Conservation (phyloP, 2,888 invertebrate genomes). For the Stenodema calcarata region DNA sequence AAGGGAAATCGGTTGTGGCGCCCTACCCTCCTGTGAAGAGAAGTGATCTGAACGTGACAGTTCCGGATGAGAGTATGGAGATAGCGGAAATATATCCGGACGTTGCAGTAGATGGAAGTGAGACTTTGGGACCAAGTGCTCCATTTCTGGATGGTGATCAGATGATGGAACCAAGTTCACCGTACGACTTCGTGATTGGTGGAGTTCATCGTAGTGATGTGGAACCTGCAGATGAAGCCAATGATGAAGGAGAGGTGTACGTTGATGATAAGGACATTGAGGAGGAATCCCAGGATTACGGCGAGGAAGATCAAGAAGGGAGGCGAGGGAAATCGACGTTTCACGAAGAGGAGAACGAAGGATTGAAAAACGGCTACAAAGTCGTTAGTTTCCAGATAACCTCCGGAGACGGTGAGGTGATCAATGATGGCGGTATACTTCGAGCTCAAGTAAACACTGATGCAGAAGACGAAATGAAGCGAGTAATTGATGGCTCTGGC, state of each 20-base stretch:
- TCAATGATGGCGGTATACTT: constrained; percentile 30
- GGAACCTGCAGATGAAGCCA: neutral
- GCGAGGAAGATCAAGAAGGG: neutral
- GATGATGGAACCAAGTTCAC: neutral
- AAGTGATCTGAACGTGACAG: neutral
- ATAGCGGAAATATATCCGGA: constrained; percentile 24
- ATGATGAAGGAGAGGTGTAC: neutral
- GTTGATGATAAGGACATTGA: neutral
- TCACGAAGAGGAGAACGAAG: constrained; percentile 27
- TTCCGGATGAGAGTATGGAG: constrained; percentile 23
- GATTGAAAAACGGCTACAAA: constrained; percentile 23
- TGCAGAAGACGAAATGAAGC: neutral
- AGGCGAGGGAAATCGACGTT: constrained; percentile 2
- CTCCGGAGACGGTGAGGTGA: constrained; percentile 4
- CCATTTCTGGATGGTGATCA: neutral
- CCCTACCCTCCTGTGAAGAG: neutral
- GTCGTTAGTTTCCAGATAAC: constrained; percentile 32
- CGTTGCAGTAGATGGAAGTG: neutral
- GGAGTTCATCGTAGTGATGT: neutral
- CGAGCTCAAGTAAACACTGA: neutral
- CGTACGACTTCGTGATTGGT: constrained; percentile 11
- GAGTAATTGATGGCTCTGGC: neutral
- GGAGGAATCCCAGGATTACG: neutral
- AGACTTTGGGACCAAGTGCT: neutral
- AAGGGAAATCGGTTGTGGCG: neutral